Conservation (phyloP, 2,888 invertebrate species). For the Drosophila nr. perissopoda region DNA sequence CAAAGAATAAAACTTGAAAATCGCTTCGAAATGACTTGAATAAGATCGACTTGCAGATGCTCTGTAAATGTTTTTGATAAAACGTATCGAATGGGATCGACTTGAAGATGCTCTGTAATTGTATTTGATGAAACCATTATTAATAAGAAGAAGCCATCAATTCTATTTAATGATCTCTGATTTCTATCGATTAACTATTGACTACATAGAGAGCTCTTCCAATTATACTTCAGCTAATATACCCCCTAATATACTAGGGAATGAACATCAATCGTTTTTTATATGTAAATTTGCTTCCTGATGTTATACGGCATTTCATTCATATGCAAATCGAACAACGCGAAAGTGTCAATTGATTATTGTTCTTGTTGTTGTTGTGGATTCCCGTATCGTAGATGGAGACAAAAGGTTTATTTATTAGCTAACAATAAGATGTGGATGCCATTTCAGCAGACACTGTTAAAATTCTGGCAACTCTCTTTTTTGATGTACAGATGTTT, state of each 20-base stretch:
- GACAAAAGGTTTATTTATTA: neutral
- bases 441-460: neutral
- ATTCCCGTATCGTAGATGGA: constrained; percentile 22
- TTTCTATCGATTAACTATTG: neutral
- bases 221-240: constrained; percentile 8
- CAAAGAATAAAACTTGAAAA: constrained; percentile 15
- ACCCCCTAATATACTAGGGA: neutral
- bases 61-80: neutral
- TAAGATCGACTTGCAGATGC: constrained; percentile 12
- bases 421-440: neutral
- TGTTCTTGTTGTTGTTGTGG: constrained; percentile 6
- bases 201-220: neutral
- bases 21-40: too few species aligned
- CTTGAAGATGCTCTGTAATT: constrained; percentile 12
- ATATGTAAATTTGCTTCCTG: constrained; percentile 38
- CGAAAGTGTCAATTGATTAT: constrained; percentile 68
- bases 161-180: neutral
- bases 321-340: constrained; percentile 66
- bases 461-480: constrained; percentile 15
- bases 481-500: neutral
- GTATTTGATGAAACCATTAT: neutral
- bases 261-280: constrained; percentile 13
- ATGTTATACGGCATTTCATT: constrained; percentile 50
- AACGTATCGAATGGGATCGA: too few species aligned
- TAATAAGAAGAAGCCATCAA: neutral